These are phyloP conservation scores for Calosoma granatense DNA, from an alignment of 1,140 invertebrate species.

Conservation along the genomic window DNA sequence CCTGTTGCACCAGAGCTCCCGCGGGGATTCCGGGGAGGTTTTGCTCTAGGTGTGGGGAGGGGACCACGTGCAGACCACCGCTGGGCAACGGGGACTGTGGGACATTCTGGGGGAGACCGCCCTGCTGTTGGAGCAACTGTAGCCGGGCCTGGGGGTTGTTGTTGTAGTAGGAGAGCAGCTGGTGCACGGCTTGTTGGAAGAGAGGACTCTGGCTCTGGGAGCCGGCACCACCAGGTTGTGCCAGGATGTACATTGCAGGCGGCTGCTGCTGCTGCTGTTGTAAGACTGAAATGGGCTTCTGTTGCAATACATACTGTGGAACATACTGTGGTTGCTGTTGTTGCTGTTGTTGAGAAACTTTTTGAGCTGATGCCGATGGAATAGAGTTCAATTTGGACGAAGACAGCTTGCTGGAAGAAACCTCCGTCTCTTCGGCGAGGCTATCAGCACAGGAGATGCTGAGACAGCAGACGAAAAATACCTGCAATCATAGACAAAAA, in stretches of 20 bases:
- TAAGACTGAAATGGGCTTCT: background rate
- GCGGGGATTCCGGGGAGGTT: background rate
- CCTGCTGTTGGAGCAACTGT: background rate
- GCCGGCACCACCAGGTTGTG: background rate
- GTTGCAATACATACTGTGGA: background rate
- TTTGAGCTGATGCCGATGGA: background rate
- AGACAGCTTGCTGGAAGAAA: background rate
- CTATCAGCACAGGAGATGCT: background rate
- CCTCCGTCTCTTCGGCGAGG: background rate
- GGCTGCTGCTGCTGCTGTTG: slow-evolving; percentile 1
- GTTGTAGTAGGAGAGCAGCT: background rate
- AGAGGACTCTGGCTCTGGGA: background rate
- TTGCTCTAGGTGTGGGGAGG: background rate
- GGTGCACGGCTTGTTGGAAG: background rate
- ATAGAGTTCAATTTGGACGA: background rate
- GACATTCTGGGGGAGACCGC: background rate
- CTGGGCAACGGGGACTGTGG: background rate
- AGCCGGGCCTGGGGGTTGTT: background rate
- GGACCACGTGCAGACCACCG: background rate
- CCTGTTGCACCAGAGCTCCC: background rate
- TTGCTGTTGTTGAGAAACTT: background rate
- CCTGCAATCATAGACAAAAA: background rate
- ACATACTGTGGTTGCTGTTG: background rate
- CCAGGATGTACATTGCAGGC: background rate
- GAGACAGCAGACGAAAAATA: background rate